These are phyloP conservation scores for Dryoscopus gambensis DNA, from an alignment of 2,113 vertebrate species.

Conservation along the genomic window DNA sequence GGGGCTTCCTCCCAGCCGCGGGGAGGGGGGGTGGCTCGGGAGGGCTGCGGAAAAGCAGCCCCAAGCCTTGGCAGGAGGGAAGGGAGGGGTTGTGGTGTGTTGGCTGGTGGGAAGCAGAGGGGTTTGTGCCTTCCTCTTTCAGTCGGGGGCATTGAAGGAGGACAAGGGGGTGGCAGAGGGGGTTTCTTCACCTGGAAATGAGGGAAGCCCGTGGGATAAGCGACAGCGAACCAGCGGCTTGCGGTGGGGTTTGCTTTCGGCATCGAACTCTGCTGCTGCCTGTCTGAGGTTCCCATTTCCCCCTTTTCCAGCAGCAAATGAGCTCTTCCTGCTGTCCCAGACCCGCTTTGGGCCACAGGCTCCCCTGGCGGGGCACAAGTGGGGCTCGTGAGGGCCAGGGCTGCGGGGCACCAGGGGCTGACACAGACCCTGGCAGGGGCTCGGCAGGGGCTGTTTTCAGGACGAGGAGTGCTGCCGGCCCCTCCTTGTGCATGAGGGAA, in stretches of 20 bases:
- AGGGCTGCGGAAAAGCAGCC: not conserved
- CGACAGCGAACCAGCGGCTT: fast-evolving
- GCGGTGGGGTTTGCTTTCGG: not conserved
- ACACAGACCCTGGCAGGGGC: too few relatives aligned
- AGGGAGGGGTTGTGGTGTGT: not conserved
- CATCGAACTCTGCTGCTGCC: not conserved
- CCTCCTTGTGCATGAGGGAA: not conserved
- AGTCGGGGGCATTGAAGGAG: not conserved
- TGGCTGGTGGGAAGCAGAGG: not conserved
- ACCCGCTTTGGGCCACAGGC: not conserved
- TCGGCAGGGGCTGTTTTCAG: not conserved
- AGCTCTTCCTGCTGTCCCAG: not conserved
- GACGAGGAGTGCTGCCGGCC: not conserved
- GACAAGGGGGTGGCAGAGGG: not conserved
- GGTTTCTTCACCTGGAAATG: not conserved
- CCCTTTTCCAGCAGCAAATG: not conserved
- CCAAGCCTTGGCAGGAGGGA: not conserved
- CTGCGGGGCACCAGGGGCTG: not conserved
- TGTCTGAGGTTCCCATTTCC: not conserved
- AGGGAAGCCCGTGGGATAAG: not conserved
- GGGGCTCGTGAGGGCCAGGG: not conserved
- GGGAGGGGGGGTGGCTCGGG: not conserved
- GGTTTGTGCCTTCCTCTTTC: not conserved
- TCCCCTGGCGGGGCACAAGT: not conserved
- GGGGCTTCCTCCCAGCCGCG: not conserved